These are phyloP conservation scores for Coptodon bakossiorum DNA, from an alignment of 2,113 vertebrate genomes.

Conservation along the genomic window DNA sequence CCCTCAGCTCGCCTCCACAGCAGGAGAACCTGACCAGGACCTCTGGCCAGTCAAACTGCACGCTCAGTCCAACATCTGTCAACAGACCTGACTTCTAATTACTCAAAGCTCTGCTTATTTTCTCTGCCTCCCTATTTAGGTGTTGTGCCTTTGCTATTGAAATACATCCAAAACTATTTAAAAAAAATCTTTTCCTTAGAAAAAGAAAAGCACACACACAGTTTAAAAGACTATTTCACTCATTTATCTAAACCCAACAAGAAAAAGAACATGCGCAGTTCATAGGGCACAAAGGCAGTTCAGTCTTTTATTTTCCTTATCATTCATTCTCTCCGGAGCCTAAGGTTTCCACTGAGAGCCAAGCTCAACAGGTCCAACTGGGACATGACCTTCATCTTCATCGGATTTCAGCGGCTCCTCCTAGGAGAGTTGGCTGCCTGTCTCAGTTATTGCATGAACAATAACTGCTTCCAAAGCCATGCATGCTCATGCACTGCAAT, in stretches of 20 bases:
- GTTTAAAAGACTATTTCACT: neutral
- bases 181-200: neutral
- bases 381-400: conserved; percentile 37
- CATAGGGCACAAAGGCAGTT: neutral
- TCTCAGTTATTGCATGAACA: neutral
- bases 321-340: neutral
- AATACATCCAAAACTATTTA: neutral
- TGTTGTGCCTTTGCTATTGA: neutral
- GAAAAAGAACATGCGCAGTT: neutral
- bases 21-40: conserved; percentile 29
- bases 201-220: rapidly evolving
- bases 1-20: conserved; percentile 51
- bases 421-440: neutral
- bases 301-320: neutral
- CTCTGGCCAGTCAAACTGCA: conserved; percentile 13
- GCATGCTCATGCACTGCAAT: neutral
- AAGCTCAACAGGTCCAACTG: conserved; percentile 35
- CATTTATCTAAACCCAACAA: neutral
- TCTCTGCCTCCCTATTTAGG: neutral
- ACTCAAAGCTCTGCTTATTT: neutral
- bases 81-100: conserved; percentile 18
- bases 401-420: conserved; percentile 31
- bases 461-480: neutral
- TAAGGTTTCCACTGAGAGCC: conserved; percentile 4
- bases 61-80: neutral